phyloP scores from a whole-genome alignment of 2,113 vertebrate genomes.

The Struthidea cinerea region DNA sequence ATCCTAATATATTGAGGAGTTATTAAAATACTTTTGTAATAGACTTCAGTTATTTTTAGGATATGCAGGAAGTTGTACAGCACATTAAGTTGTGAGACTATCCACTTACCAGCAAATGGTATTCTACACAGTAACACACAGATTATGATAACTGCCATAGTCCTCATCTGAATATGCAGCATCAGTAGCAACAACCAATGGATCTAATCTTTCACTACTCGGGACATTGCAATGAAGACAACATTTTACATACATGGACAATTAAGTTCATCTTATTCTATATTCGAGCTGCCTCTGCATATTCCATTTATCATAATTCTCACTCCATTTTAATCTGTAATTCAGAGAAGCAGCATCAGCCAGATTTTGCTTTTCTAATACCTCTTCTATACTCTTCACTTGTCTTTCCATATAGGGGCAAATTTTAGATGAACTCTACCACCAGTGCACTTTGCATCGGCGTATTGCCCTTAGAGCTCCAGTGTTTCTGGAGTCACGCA shows the following conservation, averaged over 20 bases:
- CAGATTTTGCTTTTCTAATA: neutral
- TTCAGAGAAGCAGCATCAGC: constrained; percentile 10
- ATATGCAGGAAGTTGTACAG: constrained; percentile 56
- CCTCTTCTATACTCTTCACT: neutral
- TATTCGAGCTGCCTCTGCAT: constrained; percentile 24
- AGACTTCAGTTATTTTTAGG: constrained; percentile 48
- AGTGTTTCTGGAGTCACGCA: neutral
- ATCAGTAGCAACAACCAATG: constrained; percentile 59
- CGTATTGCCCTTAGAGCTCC: neutral
- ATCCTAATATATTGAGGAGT: constrained; percentile 46
- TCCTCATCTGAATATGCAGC: constrained; percentile 34
- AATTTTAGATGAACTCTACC: neutral
- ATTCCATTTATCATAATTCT: neutral
- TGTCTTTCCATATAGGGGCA: neutral
- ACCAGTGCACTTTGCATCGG: neutral
- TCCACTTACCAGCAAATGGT: constrained; percentile 60
- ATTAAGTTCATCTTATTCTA: constrained; percentile 28
- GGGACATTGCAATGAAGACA: constrained; percentile 51
- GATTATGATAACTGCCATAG: constrained; percentile 24
- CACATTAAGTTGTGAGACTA: constrained; percentile 58
- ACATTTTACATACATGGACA: constrained; percentile 61
- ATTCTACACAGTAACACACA: constrained; percentile 63
- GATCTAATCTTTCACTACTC: constrained; percentile 46
- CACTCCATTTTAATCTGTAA: neutral
- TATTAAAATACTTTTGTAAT: constrained; percentile 59